Evolutionary conservation across 2,888 invertebrate genomes (phyloP), one percentile per base, ranked within the genome.

Genomic region (Lutraria lutraria): DNA sequence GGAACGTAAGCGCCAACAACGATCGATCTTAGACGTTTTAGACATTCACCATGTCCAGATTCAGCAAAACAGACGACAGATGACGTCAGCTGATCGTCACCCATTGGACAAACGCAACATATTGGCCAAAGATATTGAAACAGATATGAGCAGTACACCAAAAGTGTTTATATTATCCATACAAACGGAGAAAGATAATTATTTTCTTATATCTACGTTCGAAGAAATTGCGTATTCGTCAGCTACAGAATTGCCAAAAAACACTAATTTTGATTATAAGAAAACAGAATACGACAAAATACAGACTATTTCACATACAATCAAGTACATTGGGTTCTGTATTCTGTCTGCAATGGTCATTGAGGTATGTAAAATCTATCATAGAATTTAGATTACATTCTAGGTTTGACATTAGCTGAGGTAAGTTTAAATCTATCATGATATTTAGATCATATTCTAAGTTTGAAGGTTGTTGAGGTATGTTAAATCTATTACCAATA

Each of bases 341-440:
- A 93, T 95, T 25, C 90, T 95, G 0, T 93, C 93, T 54, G 52
- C 94, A 19, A 95, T 95, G 94, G 91, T 94, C 0, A 72, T 93
- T 13, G 95, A 95, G 95, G 95, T 95, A 87, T 89, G 80, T 83
- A 19, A 56, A 68, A 60, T 21, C 43, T 43, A 4, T 43, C 43
- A 43, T n/a, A n/a, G n/a, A n/a, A n/a, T 43, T 43, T 43, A 43
- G 43, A 43, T 43, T 8, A 43, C 43, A 2, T 43, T 43, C 43
- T 8, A 43, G 4, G 43, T 43, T 43, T 43, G 43, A 43, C 2
- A 8, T 2, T 43, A 4, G 43, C n/a, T n/a, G n/a, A n/a, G n/a
- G n/a, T n/a, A n/a, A n/a, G n/a, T n/a, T n/a, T n/a, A n/a, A n/a
- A n/a, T n/a, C n/a, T n/a, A n/a, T n/a, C n/a, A n/a, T n/a, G n/a